A percentile compares a stretch with the other conserved stretches of the same genome.
Evolutionary conservation across 2,113 vertebrate species (phyloP).

Genomic region (Lutjanus erythropterus): DNA sequence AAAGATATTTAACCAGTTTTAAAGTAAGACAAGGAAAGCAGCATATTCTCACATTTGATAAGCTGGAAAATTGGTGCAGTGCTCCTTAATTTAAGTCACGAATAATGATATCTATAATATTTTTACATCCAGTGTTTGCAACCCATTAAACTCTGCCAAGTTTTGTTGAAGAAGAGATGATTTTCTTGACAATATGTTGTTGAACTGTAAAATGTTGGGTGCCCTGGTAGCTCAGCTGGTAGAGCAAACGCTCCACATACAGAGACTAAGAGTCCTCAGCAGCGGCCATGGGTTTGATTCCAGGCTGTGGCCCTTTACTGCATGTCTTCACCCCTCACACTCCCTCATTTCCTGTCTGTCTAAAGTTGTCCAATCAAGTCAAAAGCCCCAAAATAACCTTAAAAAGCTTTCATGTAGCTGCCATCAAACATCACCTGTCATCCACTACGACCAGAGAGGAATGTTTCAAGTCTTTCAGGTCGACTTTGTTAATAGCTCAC

Average conservation of each 20-base stretch:
- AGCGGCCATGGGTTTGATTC: too few relatives aligned
- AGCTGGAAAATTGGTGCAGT: background rate
- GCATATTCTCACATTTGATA: background rate
- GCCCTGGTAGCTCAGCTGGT: too few relatives aligned
- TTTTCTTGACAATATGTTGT: slow-evolving; percentile 1
- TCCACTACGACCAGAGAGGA: background rate
- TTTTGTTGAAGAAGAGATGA: background rate
- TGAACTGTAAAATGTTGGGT: slow-evolving; percentile 1
- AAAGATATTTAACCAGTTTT: background rate
- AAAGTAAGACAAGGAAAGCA: background rate
- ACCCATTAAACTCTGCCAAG: background rate
- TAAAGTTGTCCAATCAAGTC: too few relatives aligned
- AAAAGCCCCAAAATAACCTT: too few relatives aligned
- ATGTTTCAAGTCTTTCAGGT: background rate
- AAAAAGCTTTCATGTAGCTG: slow-evolving; percentile 9
- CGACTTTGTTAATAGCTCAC: background rate
- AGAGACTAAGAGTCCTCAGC: too few relatives aligned
- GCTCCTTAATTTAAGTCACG: background rate
- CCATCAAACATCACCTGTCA: background rate
- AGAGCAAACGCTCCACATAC: too few relatives aligned
- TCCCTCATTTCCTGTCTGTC: too few relatives aligned
- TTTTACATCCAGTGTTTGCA: background rate
- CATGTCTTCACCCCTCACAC: too few relatives aligned
- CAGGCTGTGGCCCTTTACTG: too few relatives aligned
- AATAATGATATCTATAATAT: background rate